These are phyloP conservation scores for Peromyscus eremicus DNA, from an alignment of 2,797 vertebrate genomes.

Conservation along the genomic window DNA sequence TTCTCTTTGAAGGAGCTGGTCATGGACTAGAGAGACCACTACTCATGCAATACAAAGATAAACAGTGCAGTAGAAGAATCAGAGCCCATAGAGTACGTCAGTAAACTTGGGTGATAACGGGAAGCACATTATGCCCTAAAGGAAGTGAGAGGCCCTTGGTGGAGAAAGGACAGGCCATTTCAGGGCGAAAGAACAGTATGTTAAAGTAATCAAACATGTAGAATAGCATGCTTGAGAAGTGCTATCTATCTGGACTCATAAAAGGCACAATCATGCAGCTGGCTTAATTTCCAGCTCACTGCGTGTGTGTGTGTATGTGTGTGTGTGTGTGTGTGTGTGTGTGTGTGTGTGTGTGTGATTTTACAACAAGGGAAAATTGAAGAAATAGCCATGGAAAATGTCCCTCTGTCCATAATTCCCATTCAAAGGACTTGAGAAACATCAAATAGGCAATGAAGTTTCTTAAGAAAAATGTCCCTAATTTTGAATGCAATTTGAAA, in stretches of 20 bases:
- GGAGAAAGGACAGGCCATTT: neutral
- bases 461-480: constrained; percentile 59
- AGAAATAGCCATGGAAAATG: constrained; percentile 72
- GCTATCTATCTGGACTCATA: neutral
- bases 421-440: constrained; percentile 64
- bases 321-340: neutral
- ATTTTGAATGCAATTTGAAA: constrained; percentile 74
- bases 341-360: neutral
- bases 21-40: neutral
- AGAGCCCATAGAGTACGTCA: neutral
- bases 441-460: constrained; percentile 62
- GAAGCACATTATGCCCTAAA: neutral
- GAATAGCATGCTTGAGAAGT: neutral
- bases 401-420: constrained; percentile 47
- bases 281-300: neutral
- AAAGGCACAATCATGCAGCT: neutral
- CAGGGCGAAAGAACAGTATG: neutral
- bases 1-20: neutral
- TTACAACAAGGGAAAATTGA: constrained; percentile 59
- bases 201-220: neutral
- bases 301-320: neutral
- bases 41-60: neutral
- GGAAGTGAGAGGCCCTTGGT: neutral
- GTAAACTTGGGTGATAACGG: neutral
- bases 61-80: neutral